Percentiles rank a stretch among this genome's conserved stretches.
phyloP scores from a whole-genome alignment of 1,140 invertebrate species.

The Fragariocoptes setiger region DNA sequence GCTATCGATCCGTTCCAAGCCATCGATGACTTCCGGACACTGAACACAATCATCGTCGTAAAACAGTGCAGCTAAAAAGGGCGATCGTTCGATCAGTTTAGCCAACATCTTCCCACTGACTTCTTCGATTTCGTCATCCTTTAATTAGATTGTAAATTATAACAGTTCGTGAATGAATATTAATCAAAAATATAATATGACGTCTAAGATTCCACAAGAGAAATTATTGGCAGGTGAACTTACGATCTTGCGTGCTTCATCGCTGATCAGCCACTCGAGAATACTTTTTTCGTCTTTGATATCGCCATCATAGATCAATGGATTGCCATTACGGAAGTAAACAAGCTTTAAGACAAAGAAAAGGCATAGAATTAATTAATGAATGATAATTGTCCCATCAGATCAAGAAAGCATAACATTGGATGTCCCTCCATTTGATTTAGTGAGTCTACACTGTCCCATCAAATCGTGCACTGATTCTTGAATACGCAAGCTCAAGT shows the following conservation, averaged over 20 bases:
- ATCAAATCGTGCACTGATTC: too few species aligned
- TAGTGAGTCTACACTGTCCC: too few species aligned
- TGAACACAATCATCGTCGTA: slow-evolving; percentile 28
- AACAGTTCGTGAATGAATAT: slow-evolving; percentile 37
- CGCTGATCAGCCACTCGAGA: slow-evolving; percentile 60
- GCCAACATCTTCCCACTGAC: slow-evolving; percentile 76
- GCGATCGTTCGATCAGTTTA: slow-evolving; percentile 48
- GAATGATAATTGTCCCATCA: too few species aligned
- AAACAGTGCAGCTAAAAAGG: slow-evolving; percentile 52
- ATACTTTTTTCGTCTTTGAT: slow-evolving; percentile 63
- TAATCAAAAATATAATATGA: too few species aligned
- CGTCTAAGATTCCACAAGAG: too few species aligned
- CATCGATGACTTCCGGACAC: slow-evolving; percentile 51
- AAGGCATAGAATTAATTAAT: too few species aligned
- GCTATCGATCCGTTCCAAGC: slow-evolving; percentile 24
- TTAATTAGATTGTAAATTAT: slow-evolving; percentile 58
- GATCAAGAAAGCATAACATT: too few species aligned
- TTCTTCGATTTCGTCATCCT: slow-evolving; percentile 84
- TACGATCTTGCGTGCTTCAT: too few species aligned
- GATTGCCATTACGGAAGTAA: slow-evolving; percentile 70
- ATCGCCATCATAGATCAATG: slow-evolving; percentile 49
- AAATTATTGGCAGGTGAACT: too few species aligned
- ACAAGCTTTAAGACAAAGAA: too few species aligned
- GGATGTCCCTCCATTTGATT: too few species aligned
- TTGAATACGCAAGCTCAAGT: too few species aligned